Conservation (phyloP, 2,888 invertebrate genomes). For the Abrostola triplasia region DNA sequence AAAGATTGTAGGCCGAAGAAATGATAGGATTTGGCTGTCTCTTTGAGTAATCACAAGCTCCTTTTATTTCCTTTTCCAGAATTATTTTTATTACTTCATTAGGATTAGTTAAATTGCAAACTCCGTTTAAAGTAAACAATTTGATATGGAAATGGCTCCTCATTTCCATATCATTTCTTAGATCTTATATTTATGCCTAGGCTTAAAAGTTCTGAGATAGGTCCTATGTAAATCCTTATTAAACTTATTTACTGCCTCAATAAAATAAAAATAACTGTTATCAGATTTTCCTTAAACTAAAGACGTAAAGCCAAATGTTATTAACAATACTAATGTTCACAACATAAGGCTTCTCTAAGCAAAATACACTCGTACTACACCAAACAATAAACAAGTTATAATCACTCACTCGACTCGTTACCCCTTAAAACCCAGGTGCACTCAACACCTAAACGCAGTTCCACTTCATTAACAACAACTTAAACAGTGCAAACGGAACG, state of each 20-base stretch:
- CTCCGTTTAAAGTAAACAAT: constrained; percentile 48
- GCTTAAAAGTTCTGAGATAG: background rate
- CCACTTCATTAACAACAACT: constrained; percentile 52
- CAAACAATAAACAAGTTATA: constrained; percentile 6
- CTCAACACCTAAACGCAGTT: constrained; percentile 15
- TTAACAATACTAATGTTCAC: no score
- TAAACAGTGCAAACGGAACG: constrained; percentile 52
- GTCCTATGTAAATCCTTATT: no score
- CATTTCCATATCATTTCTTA: background rate
- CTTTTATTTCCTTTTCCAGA: constrained; percentile 64
- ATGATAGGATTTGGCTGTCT: constrained; percentile 73
- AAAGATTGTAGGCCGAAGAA: constrained; percentile 71
- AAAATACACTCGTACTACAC: background rate
- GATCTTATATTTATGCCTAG: background rate
- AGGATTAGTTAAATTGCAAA: constrained; percentile 63
- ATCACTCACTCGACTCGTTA: constrained; percentile 16
- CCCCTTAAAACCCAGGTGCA: constrained; percentile 29
- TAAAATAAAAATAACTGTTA: no score
- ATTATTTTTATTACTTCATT: constrained; percentile 75
- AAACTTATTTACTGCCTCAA: no score
- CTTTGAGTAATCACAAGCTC: constrained; percentile 79
- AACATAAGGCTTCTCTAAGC: no score
- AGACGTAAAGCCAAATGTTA: no score
- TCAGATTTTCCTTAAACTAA: no score
- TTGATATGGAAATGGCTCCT: background rate